A percentile compares a stretch with the other conserved stretches of the same genome.
Evolutionary conservation across 35 echinoderm and acorn worm genomes (phyloP).

Genomic region (Patiria miniata): DNA sequence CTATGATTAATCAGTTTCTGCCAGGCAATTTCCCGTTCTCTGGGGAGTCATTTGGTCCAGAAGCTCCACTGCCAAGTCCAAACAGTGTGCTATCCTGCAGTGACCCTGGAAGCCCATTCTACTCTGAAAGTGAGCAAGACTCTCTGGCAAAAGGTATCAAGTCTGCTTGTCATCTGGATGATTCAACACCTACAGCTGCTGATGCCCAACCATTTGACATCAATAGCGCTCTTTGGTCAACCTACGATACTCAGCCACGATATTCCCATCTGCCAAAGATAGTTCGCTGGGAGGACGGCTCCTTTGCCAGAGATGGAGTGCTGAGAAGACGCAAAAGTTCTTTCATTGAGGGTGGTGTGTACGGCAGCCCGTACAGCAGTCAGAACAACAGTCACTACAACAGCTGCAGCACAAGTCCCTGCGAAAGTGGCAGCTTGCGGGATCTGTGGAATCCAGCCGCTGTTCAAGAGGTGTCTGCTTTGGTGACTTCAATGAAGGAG

Average conservation of each 20-base stretch:
- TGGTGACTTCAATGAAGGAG: slow-evolving; percentile 70
- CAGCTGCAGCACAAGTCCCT: slow-evolving; percentile 90
- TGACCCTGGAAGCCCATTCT: slow-evolving; percentile 48
- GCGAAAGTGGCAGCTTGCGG: slow-evolving; percentile 73
- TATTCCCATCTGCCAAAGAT: slow-evolving; percentile 81
- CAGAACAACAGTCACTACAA: slow-evolving; percentile 94
- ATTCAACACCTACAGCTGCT: slow-evolving; percentile 22
- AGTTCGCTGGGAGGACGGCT: slow-evolving; percentile 79
- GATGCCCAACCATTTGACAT: slow-evolving; percentile 65
- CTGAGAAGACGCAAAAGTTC: slow-evolving; percentile 35
- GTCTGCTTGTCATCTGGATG: slow-evolving; percentile 50
- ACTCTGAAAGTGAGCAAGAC: slow-evolving; percentile 50
- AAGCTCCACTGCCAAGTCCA: slow-evolving; percentile 7
- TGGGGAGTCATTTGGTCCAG: neutral
- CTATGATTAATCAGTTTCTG: neutral
- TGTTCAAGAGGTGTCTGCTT: slow-evolving; percentile 53
- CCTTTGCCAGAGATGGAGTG: slow-evolving; percentile 49
- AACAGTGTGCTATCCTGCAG: slow-evolving; percentile 11
- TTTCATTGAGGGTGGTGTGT: slow-evolving; percentile 97
- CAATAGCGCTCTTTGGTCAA: slow-evolving; percentile 94
- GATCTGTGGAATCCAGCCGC: slow-evolving; percentile 83
- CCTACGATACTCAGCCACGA: slow-evolving; percentile 76
- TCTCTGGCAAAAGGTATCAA: slow-evolving; percentile 73
- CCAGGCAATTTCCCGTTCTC: neutral
- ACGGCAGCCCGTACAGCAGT: slow-evolving; percentile 94